Base-by-base conservation (phyloP, 2,797 vertebrate genomes). In the Gymnoscopelus microlampas region DNA sequence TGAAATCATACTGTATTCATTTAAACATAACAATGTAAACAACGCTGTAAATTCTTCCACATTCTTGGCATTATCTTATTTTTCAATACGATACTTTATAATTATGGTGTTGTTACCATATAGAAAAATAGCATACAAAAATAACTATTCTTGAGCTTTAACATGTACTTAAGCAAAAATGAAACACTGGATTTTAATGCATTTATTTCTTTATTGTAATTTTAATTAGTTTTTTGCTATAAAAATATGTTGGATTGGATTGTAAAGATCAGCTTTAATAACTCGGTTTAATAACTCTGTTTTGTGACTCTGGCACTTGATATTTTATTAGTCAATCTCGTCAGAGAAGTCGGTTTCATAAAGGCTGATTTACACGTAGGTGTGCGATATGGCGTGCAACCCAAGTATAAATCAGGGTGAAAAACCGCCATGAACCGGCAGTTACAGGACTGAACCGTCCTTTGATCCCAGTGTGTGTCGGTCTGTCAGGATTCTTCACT, bases 401-500 rank as follows among this genome's bases (percentile, higher is more conserved):
- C 8, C 6, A 44, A 2, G 39, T 9, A 44, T 15, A 51, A 13
- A 51, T 51, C 12, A 15, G 50, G 50, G 50, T 13, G 50, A 51
- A 51, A 51, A 51, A 51, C 50, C 3, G 50, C 8, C 39, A 44
- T 13, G 15, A 55, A 47, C 35, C 68, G 35, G 48, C 26, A 15
- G 71, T 67, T 57, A 60, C 59, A 13, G 2, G 24, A 12, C 53
- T 15, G 47, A 29, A 71, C 24, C 32, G 4, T 19, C 3, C 53
- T 73, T 73, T 67, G 26, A 63, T 62, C 60, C 29, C 39, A 56
- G 12, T 19, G 39, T 26, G 64, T 63, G 60, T 60, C 29, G n/a
- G 3, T 90, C 87, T 93, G 93, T 94, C 93, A 80, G 74, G 88
- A 86, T 75, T 65, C 85, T 76, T 90, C 87, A 92, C 85, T 94